These are phyloP conservation scores for Lissonota sp. DNA, from an alignment of 2,888 invertebrate species.

Conservation along the genomic window DNA sequence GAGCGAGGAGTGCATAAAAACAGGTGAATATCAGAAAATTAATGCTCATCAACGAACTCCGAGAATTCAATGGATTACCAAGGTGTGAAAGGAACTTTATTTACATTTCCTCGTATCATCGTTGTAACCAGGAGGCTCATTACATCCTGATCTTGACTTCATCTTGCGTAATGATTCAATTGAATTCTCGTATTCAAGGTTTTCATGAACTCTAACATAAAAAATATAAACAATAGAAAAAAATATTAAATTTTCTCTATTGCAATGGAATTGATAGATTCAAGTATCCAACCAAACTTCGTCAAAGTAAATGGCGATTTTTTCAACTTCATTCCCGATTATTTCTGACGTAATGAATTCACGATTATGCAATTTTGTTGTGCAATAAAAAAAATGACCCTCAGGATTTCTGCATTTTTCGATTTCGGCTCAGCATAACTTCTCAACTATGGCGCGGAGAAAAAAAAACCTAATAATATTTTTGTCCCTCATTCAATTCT, in stretches of 20 bases:
- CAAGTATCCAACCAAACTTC: neutral
- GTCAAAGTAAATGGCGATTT: constrained; percentile 26
- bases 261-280: neutral
- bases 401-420: neutral
- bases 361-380: constrained; percentile 14
- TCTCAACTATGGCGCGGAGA: neutral
- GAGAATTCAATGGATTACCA: constrained; percentile 23
- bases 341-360: constrained; percentile 17
- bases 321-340: constrained; percentile 12
- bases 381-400: neutral
- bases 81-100: constrained; percentile 19
- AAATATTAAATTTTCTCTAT: neutral
- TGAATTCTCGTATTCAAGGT: constrained; percentile 14
- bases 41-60: constrained; percentile 4
- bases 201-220: neutral
- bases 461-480: neutral
- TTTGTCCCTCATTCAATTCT: no score
- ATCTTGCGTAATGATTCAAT: constrained; percentile 8
- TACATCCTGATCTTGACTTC: constrained; percentile 18
- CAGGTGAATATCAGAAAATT: constrained; percentile 83
- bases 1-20: constrained; percentile 87
- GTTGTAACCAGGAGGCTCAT: neutral
- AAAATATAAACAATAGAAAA: neutral
- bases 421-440: neutral
- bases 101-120: neutral